A percentile compares a stretch with the other conserved stretches of the same genome.
Conservation (phyloP, 2,797 vertebrate species). For the Malacoctenus gilli region DNA sequence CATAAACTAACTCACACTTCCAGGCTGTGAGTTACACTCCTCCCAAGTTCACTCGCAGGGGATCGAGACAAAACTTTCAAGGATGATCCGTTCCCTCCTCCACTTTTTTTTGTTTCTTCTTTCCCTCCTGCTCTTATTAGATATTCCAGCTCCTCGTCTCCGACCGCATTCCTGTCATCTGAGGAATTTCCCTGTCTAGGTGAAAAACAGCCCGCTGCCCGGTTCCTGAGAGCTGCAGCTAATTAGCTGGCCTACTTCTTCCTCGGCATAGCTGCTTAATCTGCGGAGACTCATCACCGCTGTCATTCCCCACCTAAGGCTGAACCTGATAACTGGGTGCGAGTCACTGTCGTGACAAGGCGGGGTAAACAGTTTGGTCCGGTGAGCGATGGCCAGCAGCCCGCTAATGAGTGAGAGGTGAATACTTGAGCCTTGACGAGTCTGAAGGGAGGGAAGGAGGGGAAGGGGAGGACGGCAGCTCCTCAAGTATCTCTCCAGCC, state of each 20-base stretch:
- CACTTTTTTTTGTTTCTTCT: conserved; percentile 40
- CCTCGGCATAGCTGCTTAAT: conserved; percentile 55
- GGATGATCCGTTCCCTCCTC: conserved; percentile 24
- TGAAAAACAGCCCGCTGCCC: conserved; percentile 67
- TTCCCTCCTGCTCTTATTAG: conserved; percentile 57
- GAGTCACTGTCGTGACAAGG: conserved; percentile 61
- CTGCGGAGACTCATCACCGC: conserved; percentile 68
- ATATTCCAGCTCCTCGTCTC: conserved; percentile 46
- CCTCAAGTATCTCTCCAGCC: conserved; percentile 62
- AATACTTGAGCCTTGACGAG: conserved; percentile 67
- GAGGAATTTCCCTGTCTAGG: conserved; percentile 67
- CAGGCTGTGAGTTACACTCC: conserved; percentile 5
- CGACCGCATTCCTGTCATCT: conserved; percentile 62
- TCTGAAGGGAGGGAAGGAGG: conserved; percentile 46
- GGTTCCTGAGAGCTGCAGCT: conserved; percentile 58
- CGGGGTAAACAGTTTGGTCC: conserved; percentile 67
- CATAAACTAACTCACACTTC: conserved; percentile 12
- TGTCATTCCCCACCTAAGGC: conserved; percentile 57
- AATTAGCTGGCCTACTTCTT: conserved; percentile 75
- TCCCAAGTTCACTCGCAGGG: conserved; percentile 18
- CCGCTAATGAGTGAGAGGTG: conserved; percentile 76
- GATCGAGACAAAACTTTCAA: conserved; percentile 38
- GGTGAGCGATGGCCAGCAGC: conserved; percentile 62
- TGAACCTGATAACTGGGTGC: conserved; percentile 69
- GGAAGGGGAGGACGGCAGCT: conserved; percentile 62